A percentile compares a stretch with the other conserved stretches of the same genome.
phyloP scores from a whole-genome alignment of 1,140 invertebrate species.

The Drosophila oshimai region DNA sequence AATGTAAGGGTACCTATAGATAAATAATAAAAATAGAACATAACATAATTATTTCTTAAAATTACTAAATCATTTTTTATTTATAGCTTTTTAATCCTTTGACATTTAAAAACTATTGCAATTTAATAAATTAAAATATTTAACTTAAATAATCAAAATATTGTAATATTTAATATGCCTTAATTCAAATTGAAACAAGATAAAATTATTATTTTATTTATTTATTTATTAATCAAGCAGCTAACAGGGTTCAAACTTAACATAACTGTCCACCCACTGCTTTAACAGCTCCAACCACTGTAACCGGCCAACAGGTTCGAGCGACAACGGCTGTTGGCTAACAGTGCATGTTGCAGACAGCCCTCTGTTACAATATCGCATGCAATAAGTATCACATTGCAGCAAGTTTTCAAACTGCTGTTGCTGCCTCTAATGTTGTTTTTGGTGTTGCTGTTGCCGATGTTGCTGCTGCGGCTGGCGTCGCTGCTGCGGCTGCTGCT shows the following conservation, averaged over 20 bases:
- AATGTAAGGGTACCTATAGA: no score
- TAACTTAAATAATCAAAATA: no score
- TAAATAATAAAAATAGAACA: no score
- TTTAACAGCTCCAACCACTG: constrained; percentile 21
- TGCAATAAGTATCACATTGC: constrained; percentile 49
- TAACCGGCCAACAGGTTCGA: constrained; percentile 56
- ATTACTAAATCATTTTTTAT: no score
- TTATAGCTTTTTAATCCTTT: no score
- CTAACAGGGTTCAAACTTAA: not conserved
- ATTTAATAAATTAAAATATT: no score
- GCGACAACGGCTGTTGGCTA: constrained; percentile 2
- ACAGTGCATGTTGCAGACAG: constrained; percentile 9
- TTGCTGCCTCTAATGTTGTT: constrained; percentile 7
- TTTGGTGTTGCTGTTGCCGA: constrained; percentile 11
- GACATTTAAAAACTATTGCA: no score
- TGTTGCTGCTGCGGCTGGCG: constrained; percentile 17
- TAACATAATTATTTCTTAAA: no score
- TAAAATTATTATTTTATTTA: no score
- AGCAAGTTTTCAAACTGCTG: constrained; percentile 41
- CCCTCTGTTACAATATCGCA: constrained; percentile 42
- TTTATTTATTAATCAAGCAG: constrained; percentile 6
- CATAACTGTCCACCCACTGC: not conserved
- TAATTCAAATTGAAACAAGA: no score
- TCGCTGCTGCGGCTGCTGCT: constrained; percentile 16
- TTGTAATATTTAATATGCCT: no score